Percentiles rank a stretch among this genome's conserved stretches.
These are phyloP conservation scores for Phenacoccus solenopsis DNA, from an alignment of 1,140 invertebrate species.

Conservation along the genomic window DNA sequence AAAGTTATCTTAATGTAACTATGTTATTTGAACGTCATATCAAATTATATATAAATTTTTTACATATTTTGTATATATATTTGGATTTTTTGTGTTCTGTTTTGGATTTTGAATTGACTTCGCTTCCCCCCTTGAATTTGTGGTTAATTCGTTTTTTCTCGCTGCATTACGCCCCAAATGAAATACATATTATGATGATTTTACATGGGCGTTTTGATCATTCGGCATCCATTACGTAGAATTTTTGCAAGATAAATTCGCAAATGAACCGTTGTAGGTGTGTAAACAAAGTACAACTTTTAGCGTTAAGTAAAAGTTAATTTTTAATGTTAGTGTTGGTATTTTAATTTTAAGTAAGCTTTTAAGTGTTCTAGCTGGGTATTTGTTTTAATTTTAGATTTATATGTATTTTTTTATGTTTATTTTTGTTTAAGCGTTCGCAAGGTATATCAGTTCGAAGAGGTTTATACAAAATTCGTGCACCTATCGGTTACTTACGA, in stretches of 20 bases:
- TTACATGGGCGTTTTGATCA: background rate
- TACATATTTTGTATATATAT: background rate
- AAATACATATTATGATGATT: background rate
- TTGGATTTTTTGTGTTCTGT: background rate
- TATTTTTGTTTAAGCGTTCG: background rate
- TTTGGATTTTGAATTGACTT: background rate
- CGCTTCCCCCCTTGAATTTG: background rate
- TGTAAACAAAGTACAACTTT: slow-evolving; percentile 15
- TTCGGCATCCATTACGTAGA: background rate
- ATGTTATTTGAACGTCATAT: background rate
- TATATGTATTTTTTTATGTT: background rate
- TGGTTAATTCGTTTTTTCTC: background rate
- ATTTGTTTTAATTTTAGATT: slow-evolving; percentile 6
- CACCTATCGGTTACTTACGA: background rate
- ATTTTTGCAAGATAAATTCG: background rate
- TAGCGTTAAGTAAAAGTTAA: background rate
- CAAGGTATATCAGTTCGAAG: background rate
- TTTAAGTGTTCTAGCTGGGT: slow-evolving; percentile 17
- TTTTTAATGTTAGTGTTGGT: background rate
- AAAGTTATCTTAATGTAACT: background rate
- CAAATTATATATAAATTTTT: background rate
- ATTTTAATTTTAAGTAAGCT: slow-evolving; percentile 5
- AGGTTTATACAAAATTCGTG: background rate
- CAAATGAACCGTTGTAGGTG: background rate
- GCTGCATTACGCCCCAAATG: too few relatives aligned